Base-by-base conservation (phyloP, 2,797 vertebrate species). In the Schizopygopsis malacanthus region DNA sequence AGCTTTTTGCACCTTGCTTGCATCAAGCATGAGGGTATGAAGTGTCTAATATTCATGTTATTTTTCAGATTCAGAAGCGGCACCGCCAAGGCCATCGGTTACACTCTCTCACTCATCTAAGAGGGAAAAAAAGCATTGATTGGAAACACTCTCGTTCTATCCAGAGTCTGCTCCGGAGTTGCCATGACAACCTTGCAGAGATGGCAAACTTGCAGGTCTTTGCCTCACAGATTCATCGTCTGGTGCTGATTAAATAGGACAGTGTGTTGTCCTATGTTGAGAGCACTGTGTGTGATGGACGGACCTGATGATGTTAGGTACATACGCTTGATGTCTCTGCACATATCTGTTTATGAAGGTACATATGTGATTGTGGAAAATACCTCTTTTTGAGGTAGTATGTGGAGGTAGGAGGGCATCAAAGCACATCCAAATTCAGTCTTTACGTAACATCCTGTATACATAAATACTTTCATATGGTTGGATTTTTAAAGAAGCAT, bases 161-260 rank as follows among this genome's bases (percentile, higher is more conserved):
- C 81, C 70, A 63, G 85, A 83, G 77, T 88, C 88, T 85, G 85
- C 87, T 84, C 72, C 63, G 37, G 69, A 86, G 90, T 91, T 90
- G 85, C 90, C 82, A 90, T 90, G 88, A 89, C 85, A 91, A 91
- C 91, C 71, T 56, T 22, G 37, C 81, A 84, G 88, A 70, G 81
- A 72, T 63, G 89, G 87, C 88, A 91, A 90, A 90, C 88, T 88
- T 86, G 85, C 86, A 84, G 87, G 79, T 89, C 87, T 89, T 89
- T 84, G 85, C 86, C 85, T 87, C 72, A n/a, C 72, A 87, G 86
- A 87, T 85, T 89, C 78, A 72, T 76, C 79, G 79, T 59, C 82
- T 87, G 80, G 76, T 80, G 83, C 56, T 82, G 81, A 69, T 77
- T 88, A 87, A 88, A 88, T 89, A 89, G 89, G 88, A 84, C 88